Percentiles rank a stretch among this genome's conserved stretches.
These are phyloP conservation scores for Diachasmimorpha longicaudata DNA, from an alignment of 1,140 invertebrate species.

Conservation along the genomic window DNA sequence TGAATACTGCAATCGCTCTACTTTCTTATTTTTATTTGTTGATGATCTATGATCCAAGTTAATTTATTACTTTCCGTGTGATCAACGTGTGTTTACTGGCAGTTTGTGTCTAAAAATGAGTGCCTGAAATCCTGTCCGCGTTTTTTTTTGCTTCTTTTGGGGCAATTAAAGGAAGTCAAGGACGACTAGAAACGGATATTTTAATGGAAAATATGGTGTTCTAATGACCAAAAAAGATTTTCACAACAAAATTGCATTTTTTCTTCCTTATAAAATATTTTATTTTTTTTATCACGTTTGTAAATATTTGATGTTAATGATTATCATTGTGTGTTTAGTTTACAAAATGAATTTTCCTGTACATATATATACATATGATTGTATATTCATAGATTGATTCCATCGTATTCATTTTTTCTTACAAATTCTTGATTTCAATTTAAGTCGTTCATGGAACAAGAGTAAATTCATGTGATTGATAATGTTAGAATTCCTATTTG, in stretches of 20 bases:
- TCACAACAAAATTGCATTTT: conserved; percentile 18
- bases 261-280: conserved; percentile 13
- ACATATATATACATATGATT: neutral
- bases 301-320: conserved; percentile 20
- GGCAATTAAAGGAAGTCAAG: neutral
- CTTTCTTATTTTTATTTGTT: neutral
- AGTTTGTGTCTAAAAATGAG: neutral
- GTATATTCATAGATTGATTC: neutral
- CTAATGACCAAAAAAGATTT: conserved; percentile 4
- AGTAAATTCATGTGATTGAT: neutral
- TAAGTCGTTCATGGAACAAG: neutral
- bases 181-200: neutral
- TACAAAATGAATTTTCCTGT: neutral
- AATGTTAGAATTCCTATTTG: neutral
- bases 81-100: neutral
- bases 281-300: conserved; percentile 29
- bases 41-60: neutral
- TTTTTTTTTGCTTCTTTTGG: neutral
- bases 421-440: neutral
- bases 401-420: neutral
- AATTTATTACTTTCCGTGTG: neutral
- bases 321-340: conserved; percentile 7
- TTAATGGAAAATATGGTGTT: neutral
- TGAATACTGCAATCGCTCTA: neutral
- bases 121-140: neutral